These are phyloP conservation scores for Gymnorhina tibicen DNA, from an alignment of 2,113 vertebrate species.

Conservation along the genomic window DNA sequence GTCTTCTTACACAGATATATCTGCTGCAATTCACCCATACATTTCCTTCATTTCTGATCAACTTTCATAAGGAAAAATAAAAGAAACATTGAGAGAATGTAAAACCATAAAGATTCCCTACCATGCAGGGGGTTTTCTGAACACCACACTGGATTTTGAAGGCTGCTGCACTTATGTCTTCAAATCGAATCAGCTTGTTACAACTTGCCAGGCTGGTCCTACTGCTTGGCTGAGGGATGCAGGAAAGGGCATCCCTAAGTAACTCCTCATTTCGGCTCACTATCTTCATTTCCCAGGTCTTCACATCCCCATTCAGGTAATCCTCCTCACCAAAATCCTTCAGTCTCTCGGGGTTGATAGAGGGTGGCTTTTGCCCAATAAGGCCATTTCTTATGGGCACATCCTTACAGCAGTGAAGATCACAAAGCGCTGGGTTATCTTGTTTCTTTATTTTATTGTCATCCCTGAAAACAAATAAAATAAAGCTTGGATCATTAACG, in stretches of 20 bases:
- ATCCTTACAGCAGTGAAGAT: constrained; percentile 47
- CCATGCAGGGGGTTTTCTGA: constrained; percentile 89
- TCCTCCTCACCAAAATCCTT: constrained; percentile 90
- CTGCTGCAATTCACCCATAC: neutral
- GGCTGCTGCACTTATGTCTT: constrained; percentile 88
- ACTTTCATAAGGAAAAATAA: neutral
- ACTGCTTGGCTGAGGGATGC: constrained; percentile 33
- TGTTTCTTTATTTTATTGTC: constrained; percentile 63
- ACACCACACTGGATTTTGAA: constrained; percentile 83
- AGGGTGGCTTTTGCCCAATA: constrained; percentile 53
- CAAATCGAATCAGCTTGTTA: constrained; percentile 76
- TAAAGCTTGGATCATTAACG: neutral
- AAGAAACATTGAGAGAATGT: neutral
- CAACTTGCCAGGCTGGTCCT: constrained; percentile 58
- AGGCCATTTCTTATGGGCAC: constrained; percentile 65
- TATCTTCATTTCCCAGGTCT: constrained; percentile 74
- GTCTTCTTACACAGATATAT: neutral
- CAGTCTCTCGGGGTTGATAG: constrained; percentile 84
- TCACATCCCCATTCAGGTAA: constrained; percentile 79
- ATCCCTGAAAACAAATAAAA: constrained; percentile 64
- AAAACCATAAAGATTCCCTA: constrained; percentile 47
- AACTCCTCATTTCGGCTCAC: constrained; percentile 60
- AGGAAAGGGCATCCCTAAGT: constrained; percentile 71
- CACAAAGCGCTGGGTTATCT: constrained; percentile 1
- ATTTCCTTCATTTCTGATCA: neutral